Base-by-base conservation (phyloP, 2,888 invertebrate genomes). In the Gymnoscelis rufifasciata region DNA sequence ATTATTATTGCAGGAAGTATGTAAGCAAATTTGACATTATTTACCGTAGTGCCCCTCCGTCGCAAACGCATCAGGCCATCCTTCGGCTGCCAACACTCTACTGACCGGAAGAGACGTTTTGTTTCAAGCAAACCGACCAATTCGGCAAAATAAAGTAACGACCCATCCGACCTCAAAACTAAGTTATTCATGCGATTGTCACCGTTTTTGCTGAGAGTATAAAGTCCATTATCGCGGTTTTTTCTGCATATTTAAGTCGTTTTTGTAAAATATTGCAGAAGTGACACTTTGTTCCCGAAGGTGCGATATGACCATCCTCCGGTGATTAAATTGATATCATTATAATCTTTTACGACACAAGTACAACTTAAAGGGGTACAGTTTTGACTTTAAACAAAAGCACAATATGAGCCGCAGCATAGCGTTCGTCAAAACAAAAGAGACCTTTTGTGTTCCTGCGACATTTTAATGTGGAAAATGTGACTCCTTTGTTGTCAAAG, bases 401-500 rank as follows among this genome's bases (percentile, higher is more conserved):
- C 36, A 39, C 28, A 38, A 31, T 42, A 14, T 14, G 38, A 47
- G 28, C 36, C 40, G 41, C 26, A 29, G 42, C 41, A n/a, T n/a
- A n/a, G n/a, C n/a, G 43, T 43, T 30, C 40, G 38, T 12, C 41
- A 29, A 38, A 39, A 48, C 49, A 49, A 49, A 48, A 30, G 49
- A 35, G 44, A 42, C 45, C 49, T 42, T n/a, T 49, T 49, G 49
- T 45, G 41, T 26, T 35, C 37, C 24, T 33, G 35, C 67, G 71
- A 70, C 75, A 73, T 74, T 72, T 76, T 72, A 71, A 66, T 48
- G 47, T 60, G 65, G 68, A 66, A 68, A 71, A 45, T 74, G 65
- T 66, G 57, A 65, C 61, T 76, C 73, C 74, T 76, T 80, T 80
- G 78, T 79, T 74, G 67, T 66, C 64, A 68, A 19, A 19, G 19